Conservation (phyloP, 2,888 invertebrate genomes). For the Mimumesa dahlbomi region DNA sequence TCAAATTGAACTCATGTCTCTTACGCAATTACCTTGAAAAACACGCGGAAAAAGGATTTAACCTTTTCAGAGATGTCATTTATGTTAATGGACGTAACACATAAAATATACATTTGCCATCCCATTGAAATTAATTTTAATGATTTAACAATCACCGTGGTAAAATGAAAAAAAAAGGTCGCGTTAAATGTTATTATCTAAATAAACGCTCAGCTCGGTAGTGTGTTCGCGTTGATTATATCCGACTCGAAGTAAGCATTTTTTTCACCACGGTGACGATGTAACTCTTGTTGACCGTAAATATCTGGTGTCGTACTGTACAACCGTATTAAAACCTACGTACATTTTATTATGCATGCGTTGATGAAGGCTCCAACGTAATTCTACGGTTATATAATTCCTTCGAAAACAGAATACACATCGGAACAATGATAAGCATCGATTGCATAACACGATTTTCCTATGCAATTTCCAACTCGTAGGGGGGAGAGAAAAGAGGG, state of each 20-base stretch:
- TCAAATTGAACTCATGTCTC: slow-evolving; percentile 55
- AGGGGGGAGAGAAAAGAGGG: background rate
- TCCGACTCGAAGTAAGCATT: too few relatives aligned
- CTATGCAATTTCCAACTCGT: background rate
- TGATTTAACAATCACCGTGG: too few relatives aligned
- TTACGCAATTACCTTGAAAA: slow-evolving; percentile 59
- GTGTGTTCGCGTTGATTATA: too few relatives aligned
- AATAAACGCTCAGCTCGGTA: too few relatives aligned
- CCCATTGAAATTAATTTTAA: background rate
- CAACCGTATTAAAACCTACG: background rate
- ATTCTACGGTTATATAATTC: slow-evolving; percentile 5
- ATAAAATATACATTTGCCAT: background rate
- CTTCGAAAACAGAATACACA: slow-evolving; percentile 4
- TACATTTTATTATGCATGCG: background rate
- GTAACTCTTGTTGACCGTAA: too few relatives aligned
- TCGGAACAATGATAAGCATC: background rate
- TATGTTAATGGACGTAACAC: background rate
- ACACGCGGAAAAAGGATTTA: slow-evolving; percentile 40
- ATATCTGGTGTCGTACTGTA: too few relatives aligned
- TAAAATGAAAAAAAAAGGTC: too few relatives aligned
- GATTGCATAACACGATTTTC: slow-evolving; percentile 16
- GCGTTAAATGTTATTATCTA: too few relatives aligned
- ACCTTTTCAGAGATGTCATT: slow-evolving; percentile 8
- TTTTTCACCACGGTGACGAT: too few relatives aligned
- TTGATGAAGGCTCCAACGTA: background rate